phyloP scores from a whole-genome alignment of 2,888 invertebrate species.

The Drosophila rubida region DNA sequence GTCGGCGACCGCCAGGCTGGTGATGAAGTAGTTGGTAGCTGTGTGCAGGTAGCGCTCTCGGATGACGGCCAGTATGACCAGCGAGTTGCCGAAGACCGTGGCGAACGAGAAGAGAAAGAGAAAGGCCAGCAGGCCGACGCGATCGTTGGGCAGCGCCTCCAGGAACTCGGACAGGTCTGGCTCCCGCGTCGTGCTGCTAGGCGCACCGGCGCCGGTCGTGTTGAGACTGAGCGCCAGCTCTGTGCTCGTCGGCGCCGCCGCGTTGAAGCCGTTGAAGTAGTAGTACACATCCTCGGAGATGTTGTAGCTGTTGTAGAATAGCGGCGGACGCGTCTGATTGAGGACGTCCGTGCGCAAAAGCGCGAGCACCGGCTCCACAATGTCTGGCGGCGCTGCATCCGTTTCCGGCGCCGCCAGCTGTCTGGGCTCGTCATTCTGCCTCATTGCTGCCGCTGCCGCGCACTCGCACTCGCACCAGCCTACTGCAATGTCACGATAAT shows the following conservation, averaged over 20 bases:
- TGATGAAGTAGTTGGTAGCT: conserved; percentile 98
- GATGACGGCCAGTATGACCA: conserved; percentile 97
- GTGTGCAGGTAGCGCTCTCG: conserved; percentile 97
- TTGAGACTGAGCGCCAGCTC: conserved; percentile 53
- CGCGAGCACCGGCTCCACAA: conserved; percentile 62
- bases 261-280: conserved; percentile 81
- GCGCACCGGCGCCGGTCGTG: conserved; percentile 15
- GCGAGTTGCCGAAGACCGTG: conserved; percentile 97
- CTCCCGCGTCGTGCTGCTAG: conserved; percentile 71
- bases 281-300: conserved; percentile 83
- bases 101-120: conserved; percentile 94
- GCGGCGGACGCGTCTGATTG: conserved; percentile 72
- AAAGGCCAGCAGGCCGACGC: conserved; percentile 91
- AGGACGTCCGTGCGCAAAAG: conserved; percentile 53
- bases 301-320: conserved; percentile 83
- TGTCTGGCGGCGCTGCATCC: conserved; percentile 40
- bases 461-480: conserved; percentile 10
- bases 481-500: conserved; percentile 49
- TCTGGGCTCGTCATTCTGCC: conserved; percentile 62
- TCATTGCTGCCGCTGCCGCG: conserved; percentile 57
- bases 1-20: conserved; percentile 98
- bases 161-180: conserved; percentile 83
- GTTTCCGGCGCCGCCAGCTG: conserved; percentile 66
- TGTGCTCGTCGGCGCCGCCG: conserved; percentile 58
- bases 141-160: conserved; percentile 88